Evolutionary conservation across 1,140 invertebrate genomes (phyloP), one percentile per base, ranked within the genome.

Genomic region (Leptopilina clavipes): DNA sequence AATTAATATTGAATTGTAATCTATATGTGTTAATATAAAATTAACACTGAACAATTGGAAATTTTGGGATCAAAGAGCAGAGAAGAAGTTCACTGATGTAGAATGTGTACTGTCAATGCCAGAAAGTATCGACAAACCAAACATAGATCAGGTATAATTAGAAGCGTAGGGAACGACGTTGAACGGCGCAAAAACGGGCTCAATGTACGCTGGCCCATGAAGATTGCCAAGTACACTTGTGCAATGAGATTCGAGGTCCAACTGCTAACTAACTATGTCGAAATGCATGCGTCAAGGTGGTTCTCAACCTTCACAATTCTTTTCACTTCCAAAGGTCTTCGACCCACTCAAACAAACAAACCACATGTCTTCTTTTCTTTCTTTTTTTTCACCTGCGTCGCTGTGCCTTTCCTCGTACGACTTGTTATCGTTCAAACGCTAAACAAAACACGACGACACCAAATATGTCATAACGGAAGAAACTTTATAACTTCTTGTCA

Each of bases 111-210:
- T 86, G 83, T 88, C 86, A 89, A 88, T 88, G 86, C 84, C 83
- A 87, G 76, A 86, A 86, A 85, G 82, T 83, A 86, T 86, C 74
- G 83, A 81, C 73, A 72, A 70, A 59, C 84, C 84, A 87, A 88
- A 88, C 77, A 85, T 89, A 89, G 87, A 84, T 79, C 83, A 79
- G 70, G 79, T 89, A 87, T 89, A 88, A 89, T 89, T 88, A 90
- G 86, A 84, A 77, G 59, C 81, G 76, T 79, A 31, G 59, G 11
- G 14, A 65, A 65, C 77, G 77, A 71, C 25, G 59, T 79, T n/a
- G 76, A 73, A 76, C 74, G 81, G 71, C 77, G 81, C 19, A 31
- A 40, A 40, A 40, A 40, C 37, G 37, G 25, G 77, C 71, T 75
- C 72, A 65, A 76, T 79, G 72, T 44, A 71, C 48, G 65, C 75